Base-by-base conservation (phyloP, 2,113 vertebrate genomes). In the Propithecus coquereli region DNA sequence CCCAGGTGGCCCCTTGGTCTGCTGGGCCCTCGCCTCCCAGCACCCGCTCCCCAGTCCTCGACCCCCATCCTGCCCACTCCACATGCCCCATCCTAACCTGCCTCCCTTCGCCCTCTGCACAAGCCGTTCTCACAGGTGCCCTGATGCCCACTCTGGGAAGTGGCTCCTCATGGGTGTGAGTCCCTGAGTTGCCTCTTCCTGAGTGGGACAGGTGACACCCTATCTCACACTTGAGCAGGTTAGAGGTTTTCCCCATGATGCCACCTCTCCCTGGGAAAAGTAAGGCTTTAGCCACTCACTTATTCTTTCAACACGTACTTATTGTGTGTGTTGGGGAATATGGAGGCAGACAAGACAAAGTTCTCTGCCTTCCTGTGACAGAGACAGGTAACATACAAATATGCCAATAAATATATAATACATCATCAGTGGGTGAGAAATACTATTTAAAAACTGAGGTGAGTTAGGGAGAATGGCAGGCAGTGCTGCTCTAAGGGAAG, bases 191-290 rank as follows among this genome's bases (percentile, higher is more conserved):
- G 12, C 74, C 37, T 79, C 25, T 52, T 63, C 65, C 65, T 73
- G 52, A 3, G 27, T 16, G 27, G 11, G 5, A 4, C 27, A 4
- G 4, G 22, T 34, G 9, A 45, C 1, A 3, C 37, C 59, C 50
- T 43, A 37, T 23, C 20, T 70, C 34, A 34, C 52, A 30, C 11
- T 37, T 61, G 20, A 2, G 7, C 18, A 34, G 22, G 50, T 50
- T 59, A 16, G 12, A 43, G 34, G 27, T 57, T 52, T 50, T 63
- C 82, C 34, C 47, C 65, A 25, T 45, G 34, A 59, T 18, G 8
- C 23, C 59, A 43, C 45, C 50, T 77, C 71, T 77, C 20, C 54
- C 27, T 43, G 30, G 47, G 37, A 45, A 57, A 54, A 76, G 30
- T 43, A 86, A 66, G 9, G n/a, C 27, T 85, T 76, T 34, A 92